These are phyloP conservation scores for Atta cephalotes DNA, from an alignment of 1,140 invertebrate genomes.

Conservation along the genomic window DNA sequence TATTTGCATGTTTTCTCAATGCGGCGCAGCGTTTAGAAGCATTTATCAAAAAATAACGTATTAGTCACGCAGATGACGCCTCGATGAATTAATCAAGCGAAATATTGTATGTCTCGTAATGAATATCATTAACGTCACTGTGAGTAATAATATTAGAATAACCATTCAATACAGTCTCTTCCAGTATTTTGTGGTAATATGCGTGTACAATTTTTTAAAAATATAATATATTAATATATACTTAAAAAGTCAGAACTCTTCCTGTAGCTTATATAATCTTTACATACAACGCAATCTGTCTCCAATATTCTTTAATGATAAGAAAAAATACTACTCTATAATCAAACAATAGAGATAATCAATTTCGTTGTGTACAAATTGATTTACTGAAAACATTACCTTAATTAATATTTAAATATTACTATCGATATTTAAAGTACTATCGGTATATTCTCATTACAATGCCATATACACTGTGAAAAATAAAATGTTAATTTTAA, in stretches of 20 bases:
- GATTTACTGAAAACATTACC: neutral
- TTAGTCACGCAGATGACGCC: conserved; percentile 55
- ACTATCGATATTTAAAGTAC: neutral
- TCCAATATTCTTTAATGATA: neutral
- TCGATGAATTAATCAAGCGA: conserved; percentile 39
- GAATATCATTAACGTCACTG: conserved; percentile 47
- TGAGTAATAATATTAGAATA: conserved; percentile 33
- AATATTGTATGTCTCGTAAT: conserved; percentile 13
- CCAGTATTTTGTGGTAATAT: neutral
- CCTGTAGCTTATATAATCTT: conserved; percentile 2
- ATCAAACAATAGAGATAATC: neutral
- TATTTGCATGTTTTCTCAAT: conserved; percentile 73
- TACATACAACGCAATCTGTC: neutral
- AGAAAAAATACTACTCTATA: neutral
- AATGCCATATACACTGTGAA: too few relatives aligned
- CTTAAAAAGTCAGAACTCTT: neutral
- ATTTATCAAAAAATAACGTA: conserved; percentile 42
- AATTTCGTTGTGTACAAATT: conserved; percentile 12
- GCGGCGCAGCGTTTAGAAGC: conserved; percentile 38
- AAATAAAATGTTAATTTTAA: too few relatives aligned
- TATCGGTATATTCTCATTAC: neutral
- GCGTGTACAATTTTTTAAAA: neutral
- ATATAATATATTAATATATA: neutral
- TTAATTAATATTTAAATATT: neutral
- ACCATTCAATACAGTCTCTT: conserved; percentile 3